phyloP scores from a whole-genome alignment of 2,888 invertebrate genomes.

The Ctena decussata region DNA sequence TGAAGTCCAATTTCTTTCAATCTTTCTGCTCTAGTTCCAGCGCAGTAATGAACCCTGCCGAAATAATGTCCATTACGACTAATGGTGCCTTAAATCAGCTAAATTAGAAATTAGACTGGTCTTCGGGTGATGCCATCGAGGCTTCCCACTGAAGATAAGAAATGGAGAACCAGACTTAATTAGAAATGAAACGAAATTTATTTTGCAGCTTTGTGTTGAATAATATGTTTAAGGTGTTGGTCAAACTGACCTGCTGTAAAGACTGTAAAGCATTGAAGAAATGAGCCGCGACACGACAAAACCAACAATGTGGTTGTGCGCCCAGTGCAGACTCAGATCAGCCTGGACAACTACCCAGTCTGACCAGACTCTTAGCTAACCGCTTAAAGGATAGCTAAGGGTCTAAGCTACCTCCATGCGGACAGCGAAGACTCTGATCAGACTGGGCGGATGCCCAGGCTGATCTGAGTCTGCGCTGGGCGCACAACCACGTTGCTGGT shows the following conservation, averaged over 20 bases:
- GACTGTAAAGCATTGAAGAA: too few relatives aligned
- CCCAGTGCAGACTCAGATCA: too few relatives aligned
- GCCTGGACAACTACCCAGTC: too few relatives aligned
- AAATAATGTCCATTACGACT: constrained; percentile 5
- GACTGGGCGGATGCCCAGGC: too few relatives aligned
- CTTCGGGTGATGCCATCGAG: neutral
- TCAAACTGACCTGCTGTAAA: neutral
- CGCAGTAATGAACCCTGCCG: neutral
- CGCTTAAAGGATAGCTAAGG: too few relatives aligned
- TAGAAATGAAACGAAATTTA: neutral
- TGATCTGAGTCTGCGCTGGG: too few relatives aligned
- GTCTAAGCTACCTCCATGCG: too few relatives aligned
- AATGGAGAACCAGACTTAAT: neutral
- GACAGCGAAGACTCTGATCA: too few relatives aligned
- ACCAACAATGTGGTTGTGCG: too few relatives aligned
- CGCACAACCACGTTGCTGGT: too few relatives aligned
- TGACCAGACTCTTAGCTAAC: too few relatives aligned
- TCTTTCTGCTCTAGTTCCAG: neutral
- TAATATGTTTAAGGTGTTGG: neutral
- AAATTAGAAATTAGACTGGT: neutral
- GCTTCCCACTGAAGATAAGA: neutral
- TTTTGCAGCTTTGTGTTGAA: neutral
- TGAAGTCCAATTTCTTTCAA: neutral
- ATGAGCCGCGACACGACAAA: too few relatives aligned
- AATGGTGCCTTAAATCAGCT: constrained; percentile 7